A percentile compares a stretch with the other conserved stretches of the same genome.
Evolutionary conservation across 2,888 invertebrate species (phyloP).

Genomic region (Artemia sp.): DNA sequence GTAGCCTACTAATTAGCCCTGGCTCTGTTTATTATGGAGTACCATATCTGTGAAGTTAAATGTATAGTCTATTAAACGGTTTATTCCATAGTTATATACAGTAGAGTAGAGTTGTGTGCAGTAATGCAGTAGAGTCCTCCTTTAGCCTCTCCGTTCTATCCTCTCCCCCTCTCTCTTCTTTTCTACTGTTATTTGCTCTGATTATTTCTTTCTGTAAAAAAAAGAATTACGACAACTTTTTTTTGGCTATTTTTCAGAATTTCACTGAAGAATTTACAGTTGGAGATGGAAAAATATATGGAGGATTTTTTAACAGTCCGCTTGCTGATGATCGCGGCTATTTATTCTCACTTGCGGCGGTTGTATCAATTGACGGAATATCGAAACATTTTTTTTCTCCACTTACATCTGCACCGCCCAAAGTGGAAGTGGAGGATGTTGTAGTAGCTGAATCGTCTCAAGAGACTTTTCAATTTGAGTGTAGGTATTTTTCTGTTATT

Average conservation of each 20-base stretch:
- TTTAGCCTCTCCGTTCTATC: no score
- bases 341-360: slow-evolving; percentile 50
- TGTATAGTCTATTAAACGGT: no score
- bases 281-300: slow-evolving; percentile 55
- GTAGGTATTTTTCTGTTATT: no score
- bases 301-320: slow-evolving; percentile 57
- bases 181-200: background rate
- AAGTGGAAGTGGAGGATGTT: background rate
- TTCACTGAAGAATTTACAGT: slow-evolving; percentile 50
- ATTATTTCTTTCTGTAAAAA: background rate
- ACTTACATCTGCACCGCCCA: slow-evolving; percentile 15
- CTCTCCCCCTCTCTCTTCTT: no score
- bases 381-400: slow-evolving; percentile 47
- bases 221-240: background rate
- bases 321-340: slow-evolving; percentile 43
- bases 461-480: no score
- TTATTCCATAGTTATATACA: no score
- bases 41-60: no score
- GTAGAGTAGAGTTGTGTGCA: no score
- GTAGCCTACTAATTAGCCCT: no score
- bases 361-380: slow-evolving; percentile 47
- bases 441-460: no score
- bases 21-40: no score
- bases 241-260: slow-evolving; percentile 31
- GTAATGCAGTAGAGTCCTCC: no score